Conservation (phyloP, 1,140 invertebrate genomes). For the Caenorhabditis brenneri region DNA sequence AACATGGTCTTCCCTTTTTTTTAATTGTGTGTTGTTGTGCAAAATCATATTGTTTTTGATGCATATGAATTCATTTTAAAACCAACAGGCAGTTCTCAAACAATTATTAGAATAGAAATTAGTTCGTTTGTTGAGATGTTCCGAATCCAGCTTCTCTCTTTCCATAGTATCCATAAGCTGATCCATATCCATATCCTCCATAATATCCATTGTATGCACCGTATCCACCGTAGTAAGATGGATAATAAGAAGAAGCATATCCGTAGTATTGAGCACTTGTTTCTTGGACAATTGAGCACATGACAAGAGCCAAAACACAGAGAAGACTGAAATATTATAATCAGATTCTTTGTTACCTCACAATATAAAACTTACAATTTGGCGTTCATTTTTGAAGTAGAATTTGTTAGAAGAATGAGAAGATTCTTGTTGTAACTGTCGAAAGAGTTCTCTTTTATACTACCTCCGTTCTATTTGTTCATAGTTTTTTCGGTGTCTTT, state of each 20-base stretch:
- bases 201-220: not conserved
- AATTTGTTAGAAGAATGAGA: not conserved
- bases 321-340: not conserved
- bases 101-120: no score
- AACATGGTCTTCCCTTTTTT: no score
- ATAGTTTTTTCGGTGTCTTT: not conserved
- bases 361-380: not conserved
- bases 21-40: no score
- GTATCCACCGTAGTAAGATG: not conserved
- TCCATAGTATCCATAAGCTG: constrained; percentile 40
- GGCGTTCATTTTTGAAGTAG: constrained; percentile 2
- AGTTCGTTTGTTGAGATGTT: not conserved
- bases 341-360: not conserved
- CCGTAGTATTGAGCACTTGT: constrained; percentile 11
- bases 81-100: no score
- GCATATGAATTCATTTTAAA: not conserved
- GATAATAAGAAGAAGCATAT: constrained; percentile 5
- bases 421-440: not conserved
- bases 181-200: constrained; percentile 2
- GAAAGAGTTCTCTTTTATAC: not conserved
- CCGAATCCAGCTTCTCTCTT: constrained; percentile 46
- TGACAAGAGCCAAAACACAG: not conserved
- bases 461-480: not conserved
- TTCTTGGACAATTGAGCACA: constrained; percentile 22
- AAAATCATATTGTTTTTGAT: no score